Percentiles rank a stretch among this genome's conserved stretches.
phyloP scores from a whole-genome alignment of 2,888 invertebrate genomes.

The Eupeodes luniger region DNA sequence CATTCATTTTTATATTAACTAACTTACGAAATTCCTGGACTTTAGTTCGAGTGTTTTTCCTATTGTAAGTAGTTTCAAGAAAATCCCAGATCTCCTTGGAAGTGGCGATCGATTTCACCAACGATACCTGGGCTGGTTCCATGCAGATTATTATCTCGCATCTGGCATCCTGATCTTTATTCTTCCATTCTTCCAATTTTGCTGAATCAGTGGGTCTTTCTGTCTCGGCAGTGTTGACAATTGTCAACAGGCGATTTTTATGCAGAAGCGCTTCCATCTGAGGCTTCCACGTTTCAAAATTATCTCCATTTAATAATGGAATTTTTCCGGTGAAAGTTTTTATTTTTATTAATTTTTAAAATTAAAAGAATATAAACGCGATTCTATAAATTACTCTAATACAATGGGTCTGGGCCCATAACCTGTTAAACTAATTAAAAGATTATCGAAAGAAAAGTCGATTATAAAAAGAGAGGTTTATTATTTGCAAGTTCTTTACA shows the following conservation, averaged over 20 bases:
- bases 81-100: constrained; percentile 42
- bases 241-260: constrained; percentile 6
- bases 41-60: constrained; percentile 25
- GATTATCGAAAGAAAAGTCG: no score
- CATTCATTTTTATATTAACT: constrained; percentile 35
- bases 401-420: constrained; percentile 5
- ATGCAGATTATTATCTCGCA: constrained; percentile 18
- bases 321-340: constrained; percentile 3
- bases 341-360: background rate
- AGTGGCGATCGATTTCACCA: constrained; percentile 38
- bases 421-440: background rate
- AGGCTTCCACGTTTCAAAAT: constrained; percentile 31
- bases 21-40: constrained; percentile 47
- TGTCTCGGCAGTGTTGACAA: no score
- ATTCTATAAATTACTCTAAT: background rate
- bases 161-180: constrained; percentile 30
- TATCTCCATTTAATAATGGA: no score
- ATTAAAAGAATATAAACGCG: background rate
- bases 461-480: no score
- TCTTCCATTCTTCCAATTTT: constrained; percentile 19
- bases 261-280: constrained; percentile 18
- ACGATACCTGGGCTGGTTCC: constrained; percentile 22
- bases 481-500: no score
- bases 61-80: constrained; percentile 14
- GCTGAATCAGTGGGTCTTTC: no score